Conservation (phyloP, 2,888 invertebrate species). For the Mesorhabditis sp. region DNA sequence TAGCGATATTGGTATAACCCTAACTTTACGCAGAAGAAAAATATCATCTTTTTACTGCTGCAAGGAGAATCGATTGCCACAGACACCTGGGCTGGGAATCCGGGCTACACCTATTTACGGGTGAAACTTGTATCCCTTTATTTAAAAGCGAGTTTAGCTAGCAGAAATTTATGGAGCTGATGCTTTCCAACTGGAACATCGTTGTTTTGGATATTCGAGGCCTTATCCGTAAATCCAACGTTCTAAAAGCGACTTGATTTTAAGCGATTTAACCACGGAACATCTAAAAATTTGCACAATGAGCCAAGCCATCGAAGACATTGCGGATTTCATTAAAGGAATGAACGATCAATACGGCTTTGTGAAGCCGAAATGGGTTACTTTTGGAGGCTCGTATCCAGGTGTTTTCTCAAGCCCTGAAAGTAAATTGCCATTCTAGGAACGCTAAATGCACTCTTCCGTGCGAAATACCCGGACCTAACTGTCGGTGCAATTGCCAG, state of each 20-base stretch:
- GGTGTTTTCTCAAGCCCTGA: conserved; percentile 60
- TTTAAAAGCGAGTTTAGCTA: conserved; percentile 12
- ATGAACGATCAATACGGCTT: conserved; percentile 65
- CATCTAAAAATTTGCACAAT: conserved; percentile 71
- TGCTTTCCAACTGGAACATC: conserved; percentile 47
- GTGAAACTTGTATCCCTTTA: too few species aligned
- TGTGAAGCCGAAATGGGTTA: conserved; percentile 73
- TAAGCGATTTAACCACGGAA: conserved; percentile 45
- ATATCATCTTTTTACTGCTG: conserved; percentile 39
- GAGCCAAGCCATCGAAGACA: conserved; percentile 71
- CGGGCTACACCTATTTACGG: conserved; percentile 22
- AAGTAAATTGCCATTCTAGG: conserved; percentile 21
- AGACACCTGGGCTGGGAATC: conserved; percentile 26
- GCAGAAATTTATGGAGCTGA: conserved; percentile 41
- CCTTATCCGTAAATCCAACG: conserved; percentile 23
- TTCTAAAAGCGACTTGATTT: background rate
- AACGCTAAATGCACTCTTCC: conserved; percentile 40
- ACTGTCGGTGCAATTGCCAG: conserved; percentile 41
- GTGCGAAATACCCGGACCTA: conserved; percentile 33
- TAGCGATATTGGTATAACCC: conserved; percentile 41
- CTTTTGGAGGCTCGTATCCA: conserved; percentile 93
- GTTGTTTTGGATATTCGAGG: conserved; percentile 44
- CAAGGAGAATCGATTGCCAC: conserved; percentile 29
- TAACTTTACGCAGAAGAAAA: conserved; percentile 21
- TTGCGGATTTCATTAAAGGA: conserved; percentile 75